Conservation (phyloP, 2,113 vertebrate genomes). For the Pycnonotus jocosus region DNA sequence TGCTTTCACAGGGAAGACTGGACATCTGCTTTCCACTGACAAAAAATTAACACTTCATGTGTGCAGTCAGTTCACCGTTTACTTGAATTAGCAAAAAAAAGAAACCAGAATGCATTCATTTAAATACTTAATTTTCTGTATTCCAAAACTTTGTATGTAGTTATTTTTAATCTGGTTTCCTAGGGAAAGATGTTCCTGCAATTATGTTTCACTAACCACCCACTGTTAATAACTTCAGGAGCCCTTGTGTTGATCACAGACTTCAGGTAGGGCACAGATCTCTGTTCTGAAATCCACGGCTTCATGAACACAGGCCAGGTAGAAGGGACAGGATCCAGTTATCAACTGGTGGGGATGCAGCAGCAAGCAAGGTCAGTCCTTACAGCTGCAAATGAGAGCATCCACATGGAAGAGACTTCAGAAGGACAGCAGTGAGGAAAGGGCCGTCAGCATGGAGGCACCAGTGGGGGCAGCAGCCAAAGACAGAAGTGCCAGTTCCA, state of each 20-base stretch:
- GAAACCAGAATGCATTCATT: not conserved
- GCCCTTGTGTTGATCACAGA: not conserved
- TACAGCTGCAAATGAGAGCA: not conserved
- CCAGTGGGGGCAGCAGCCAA: not conserved
- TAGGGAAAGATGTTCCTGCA: slow-evolving; percentile 17
- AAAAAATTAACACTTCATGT: not conserved
- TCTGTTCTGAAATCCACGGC: not conserved
- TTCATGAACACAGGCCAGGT: rapidly evolving
- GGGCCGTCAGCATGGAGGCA: rapidly evolving
- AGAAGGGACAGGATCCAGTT: not conserved
- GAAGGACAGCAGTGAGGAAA: rapidly evolving
- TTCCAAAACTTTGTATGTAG: not conserved
- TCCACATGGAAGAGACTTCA: not conserved
- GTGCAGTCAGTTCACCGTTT: not conserved
- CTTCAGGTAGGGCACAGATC: not conserved
- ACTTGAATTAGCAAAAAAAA: slow-evolving; percentile 1
- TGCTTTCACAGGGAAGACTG: not conserved
- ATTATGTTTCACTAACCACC: slow-evolving; percentile 38
- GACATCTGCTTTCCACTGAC: not conserved
- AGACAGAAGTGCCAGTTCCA: not conserved
- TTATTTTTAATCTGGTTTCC: slow-evolving; percentile 48
- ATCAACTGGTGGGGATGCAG: not conserved
- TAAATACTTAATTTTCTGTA: slow-evolving; percentile 19
- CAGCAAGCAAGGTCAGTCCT: not conserved
- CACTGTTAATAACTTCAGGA: slow-evolving; percentile 27